Evolutionary conservation across 2,797 vertebrate species (phyloP).

Genomic region (Tokudaia tokunoshimensis): DNA sequence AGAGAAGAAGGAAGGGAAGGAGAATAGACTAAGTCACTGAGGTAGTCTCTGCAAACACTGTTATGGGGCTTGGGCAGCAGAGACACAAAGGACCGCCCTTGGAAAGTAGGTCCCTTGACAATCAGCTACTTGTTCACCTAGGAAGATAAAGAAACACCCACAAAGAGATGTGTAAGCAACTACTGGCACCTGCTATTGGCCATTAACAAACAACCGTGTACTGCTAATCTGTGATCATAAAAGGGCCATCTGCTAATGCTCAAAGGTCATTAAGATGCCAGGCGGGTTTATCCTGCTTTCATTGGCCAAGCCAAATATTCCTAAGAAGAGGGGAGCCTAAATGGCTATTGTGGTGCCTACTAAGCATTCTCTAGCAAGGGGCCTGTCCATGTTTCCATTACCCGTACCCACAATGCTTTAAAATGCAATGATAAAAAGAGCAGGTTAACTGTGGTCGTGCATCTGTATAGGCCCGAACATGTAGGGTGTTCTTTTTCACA

Average conservation of each 20-base stretch:
- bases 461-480: not conserved
- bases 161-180: constrained; percentile 74
- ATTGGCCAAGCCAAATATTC: constrained; percentile 82
- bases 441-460: not conserved
- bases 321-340: constrained; percentile 82
- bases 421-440: constrained; percentile 67
- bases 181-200: constrained; percentile 87
- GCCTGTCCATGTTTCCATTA: constrained; percentile 80
- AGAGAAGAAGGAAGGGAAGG: not conserved
- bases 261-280: constrained; percentile 90
- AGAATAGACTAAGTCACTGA: not conserved
- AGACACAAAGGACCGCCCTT: constrained; percentile 35
- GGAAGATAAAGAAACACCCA: constrained; percentile 63
- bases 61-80: not conserved
- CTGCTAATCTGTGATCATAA: constrained; percentile 89
- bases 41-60: not conserved
- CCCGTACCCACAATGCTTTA: constrained; percentile 59
- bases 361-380: constrained; percentile 35
- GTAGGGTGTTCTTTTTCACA: not conserved
- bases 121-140: constrained; percentile 29
- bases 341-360: constrained; percentile 83
- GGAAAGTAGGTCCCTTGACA: constrained; percentile 19
- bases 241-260: constrained; percentile 91
- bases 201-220: constrained; percentile 87
- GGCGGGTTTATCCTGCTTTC: constrained; percentile 84